Base-by-base conservation (phyloP, 2,888 invertebrate species). In the Tortricodes alternella region DNA sequence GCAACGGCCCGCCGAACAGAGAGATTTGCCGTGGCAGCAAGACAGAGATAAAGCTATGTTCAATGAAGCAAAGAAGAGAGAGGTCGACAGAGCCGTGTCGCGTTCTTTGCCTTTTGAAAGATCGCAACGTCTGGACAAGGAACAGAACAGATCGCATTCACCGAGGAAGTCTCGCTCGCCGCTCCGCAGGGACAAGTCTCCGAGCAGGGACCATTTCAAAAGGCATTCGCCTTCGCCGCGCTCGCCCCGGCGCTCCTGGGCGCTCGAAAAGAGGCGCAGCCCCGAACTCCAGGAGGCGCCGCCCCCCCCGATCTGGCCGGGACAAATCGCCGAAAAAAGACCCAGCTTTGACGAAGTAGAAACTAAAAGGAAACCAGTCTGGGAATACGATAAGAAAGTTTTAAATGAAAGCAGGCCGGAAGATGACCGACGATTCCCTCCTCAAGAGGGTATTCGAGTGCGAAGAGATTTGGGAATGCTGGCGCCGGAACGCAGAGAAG, bases 181-280 rank as follows among this genome's bases (percentile, higher is more conserved):
- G 1, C 56, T 48, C 13, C 78, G 79, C 9, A 77, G 82, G 3
- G 81, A 82, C 1, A 73, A 84, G 1, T 86, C 86, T 2, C 86
- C 86, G 0, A 29, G 76, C 3, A 69, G 78, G 35, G 85, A 84
- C 29, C 79, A 80, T n/a, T 80, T 66, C 60, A 78, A 76, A 55
- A 74, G 81, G 3, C 79, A 80, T 51, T 87, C 88, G 0, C 81
- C 80, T 0, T 85, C 87, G 0, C 83, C 86, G 1, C 73, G 76
- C 13, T 85, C 86, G 0, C 87, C 88, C 13, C 74, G 86, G 3
- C 84, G 89, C 1, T 87, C 89, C 0, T 89, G 89, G 89, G 88
- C 86, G 0, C 65, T 85, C 1, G 89, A 89, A 58, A 88, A 87
- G 61, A 80, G 86, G 2, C 68, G 74, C 49, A 86, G 85, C 58